These are phyloP conservation scores for Morone chrysops DNA, from an alignment of 2,113 vertebrate species.

Conservation along the genomic window DNA sequence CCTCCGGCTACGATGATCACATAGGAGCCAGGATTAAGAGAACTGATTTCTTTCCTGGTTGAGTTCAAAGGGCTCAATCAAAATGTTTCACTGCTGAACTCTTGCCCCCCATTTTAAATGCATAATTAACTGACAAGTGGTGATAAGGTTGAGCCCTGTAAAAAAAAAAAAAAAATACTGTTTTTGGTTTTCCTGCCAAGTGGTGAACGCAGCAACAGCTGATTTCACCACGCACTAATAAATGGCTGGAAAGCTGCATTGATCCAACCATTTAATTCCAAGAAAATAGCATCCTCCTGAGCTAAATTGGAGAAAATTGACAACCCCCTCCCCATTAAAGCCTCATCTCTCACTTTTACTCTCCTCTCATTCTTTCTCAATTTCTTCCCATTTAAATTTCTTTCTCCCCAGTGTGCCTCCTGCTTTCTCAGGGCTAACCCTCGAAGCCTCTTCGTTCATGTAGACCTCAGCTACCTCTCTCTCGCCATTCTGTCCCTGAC, in stretches of 20 bases:
- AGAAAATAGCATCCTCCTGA: constrained; percentile 63
- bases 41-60: constrained; percentile 65
- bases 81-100: constrained; percentile 68
- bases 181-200: constrained; percentile 32
- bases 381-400: constrained; percentile 38
- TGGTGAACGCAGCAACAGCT: constrained; percentile 55
- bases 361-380: constrained; percentile 17
- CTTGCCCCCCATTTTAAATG: constrained; percentile 51
- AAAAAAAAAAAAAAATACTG: constrained; percentile 16
- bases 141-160: constrained; percentile 45
- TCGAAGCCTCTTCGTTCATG: constrained; percentile 48
- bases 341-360: constrained; percentile 6
- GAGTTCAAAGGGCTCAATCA: constrained; percentile 75
- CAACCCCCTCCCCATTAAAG: constrained; percentile 47
- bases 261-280: constrained; percentile 63
- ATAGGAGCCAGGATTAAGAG: constrained; percentile 64
- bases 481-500: constrained; percentile 83
- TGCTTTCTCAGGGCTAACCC: constrained; percentile 57
- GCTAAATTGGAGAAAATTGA: constrained; percentile 60
- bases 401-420: constrained; percentile 43
- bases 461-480: constrained; percentile 52
- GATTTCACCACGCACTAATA: constrained; percentile 58
- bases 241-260: constrained; percentile 57
- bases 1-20: constrained; percentile 71
- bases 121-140: constrained; percentile 66